Percentiles rank a stretch among this genome's conserved stretches.
Conservation (phyloP, 2,888 invertebrate genomes). For the Andrena haemorrhoa region DNA sequence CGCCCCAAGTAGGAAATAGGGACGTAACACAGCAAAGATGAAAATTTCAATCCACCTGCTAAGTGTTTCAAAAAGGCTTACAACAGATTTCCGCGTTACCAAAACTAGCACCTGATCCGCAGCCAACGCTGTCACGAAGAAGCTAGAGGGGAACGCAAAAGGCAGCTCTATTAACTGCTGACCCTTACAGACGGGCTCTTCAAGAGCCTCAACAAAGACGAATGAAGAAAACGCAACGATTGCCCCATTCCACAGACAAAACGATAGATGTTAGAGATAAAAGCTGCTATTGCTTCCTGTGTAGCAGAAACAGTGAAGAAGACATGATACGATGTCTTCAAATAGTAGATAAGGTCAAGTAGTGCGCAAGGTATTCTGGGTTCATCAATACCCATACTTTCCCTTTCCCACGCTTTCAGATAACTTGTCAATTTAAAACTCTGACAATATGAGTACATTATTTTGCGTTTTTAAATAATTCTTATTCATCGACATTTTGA, state of each 20-base stretch:
- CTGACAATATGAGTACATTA: no score
- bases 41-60: neutral
- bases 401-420: no score
- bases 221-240: constrained; percentile 2
- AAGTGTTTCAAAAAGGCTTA: neutral
- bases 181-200: neutral
- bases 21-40: constrained; percentile 1
- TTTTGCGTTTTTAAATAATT: no score
- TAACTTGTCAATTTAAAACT: no score
- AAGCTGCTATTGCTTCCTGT: no score
- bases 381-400: no score
- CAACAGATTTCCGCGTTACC: neutral
- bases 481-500: no score
- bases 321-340: no score
- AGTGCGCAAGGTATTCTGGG: no score
- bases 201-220: neutral
- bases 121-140: neutral
- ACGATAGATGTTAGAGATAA: neutral
- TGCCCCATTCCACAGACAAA: neutral
- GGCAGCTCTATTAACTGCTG: neutral
- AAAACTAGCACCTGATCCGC: neutral
- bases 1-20: no score
- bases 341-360: no score
- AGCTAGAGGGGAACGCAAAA: neutral
- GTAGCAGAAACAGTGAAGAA: no score